phyloP scores from a whole-genome alignment of 1,140 invertebrate genomes.

The Zaprionus kolodkinae region DNA sequence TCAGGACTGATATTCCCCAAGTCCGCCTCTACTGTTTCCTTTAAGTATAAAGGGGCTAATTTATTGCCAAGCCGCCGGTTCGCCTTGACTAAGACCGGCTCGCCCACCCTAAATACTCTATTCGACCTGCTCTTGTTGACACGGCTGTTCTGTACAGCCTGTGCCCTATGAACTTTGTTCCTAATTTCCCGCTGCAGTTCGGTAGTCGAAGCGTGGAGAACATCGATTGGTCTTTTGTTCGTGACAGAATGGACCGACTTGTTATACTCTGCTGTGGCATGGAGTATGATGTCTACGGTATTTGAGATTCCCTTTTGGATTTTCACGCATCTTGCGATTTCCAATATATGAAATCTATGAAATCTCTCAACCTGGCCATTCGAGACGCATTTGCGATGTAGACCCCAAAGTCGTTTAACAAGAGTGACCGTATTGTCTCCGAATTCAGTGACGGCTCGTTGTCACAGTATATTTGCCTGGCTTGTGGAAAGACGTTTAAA shows the following conservation, averaged over 20 bases:
- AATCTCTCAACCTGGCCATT: too few species aligned
- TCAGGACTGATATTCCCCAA: too few species aligned
- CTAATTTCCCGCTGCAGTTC: slow-evolving; percentile 1
- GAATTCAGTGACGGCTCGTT: neutral
- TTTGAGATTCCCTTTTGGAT: too few species aligned
- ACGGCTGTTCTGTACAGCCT: neutral
- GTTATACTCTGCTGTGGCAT: too few species aligned
- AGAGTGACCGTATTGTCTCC: neutral
- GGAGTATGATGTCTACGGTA: too few species aligned
- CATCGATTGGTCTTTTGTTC: neutral
- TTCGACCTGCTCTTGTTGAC: neutral
- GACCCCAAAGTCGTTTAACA: too few species aligned
- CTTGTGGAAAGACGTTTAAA: too few species aligned
- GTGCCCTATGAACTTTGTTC: neutral
- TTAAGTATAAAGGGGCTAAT: neutral
- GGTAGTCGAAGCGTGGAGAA: neutral
- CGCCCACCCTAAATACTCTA: neutral
- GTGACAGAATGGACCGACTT: too few species aligned
- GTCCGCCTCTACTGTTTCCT: neutral
- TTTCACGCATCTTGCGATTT: too few species aligned
- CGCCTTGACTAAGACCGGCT: neutral
- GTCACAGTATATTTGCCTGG: too few species aligned
- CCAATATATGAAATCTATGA: too few species aligned
- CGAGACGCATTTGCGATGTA: neutral
- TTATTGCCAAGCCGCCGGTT: neutral